phyloP scores from a whole-genome alignment of 2,113 vertebrate species.

The Siniperca knerii region DNA sequence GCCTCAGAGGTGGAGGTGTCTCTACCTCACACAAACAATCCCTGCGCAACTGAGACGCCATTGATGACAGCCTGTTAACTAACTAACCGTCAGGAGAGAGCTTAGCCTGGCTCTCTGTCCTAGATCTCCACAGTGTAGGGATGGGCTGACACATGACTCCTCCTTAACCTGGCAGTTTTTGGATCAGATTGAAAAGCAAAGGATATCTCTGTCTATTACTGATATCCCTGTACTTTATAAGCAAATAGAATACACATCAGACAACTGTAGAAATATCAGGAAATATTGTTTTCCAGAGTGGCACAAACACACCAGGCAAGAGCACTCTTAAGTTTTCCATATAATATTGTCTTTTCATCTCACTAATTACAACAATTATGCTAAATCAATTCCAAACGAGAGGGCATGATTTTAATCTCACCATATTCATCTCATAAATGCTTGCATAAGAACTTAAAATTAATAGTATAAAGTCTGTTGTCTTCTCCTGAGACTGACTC shows the following conservation, averaged over 20 bases:
- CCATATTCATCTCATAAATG: constrained; percentile 60
- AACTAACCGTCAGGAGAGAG: constrained; percentile 50
- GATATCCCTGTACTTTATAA: constrained; percentile 14
- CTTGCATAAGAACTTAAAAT: constrained; percentile 61
- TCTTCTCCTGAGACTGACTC: constrained; percentile 72
- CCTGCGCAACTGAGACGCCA: constrained; percentile 50
- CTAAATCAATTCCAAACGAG: constrained; percentile 60
- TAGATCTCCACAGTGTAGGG: constrained; percentile 33
- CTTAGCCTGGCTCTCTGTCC: constrained; percentile 54
- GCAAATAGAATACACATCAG: constrained; percentile 1
- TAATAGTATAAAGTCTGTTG: constrained; percentile 44
- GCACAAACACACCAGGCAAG: constrained; percentile 15
- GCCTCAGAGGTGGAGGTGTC: constrained; percentile 89
- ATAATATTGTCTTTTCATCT: constrained; percentile 49
- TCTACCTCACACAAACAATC: constrained; percentile 89
- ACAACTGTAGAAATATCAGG: not conserved
- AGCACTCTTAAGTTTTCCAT: constrained; percentile 26
- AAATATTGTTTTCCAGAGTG: constrained; percentile 19
- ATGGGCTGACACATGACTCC: constrained; percentile 48
- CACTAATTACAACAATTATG: constrained; percentile 61
- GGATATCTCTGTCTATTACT: not conserved
- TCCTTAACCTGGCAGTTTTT: constrained; percentile 34
- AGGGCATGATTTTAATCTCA: constrained; percentile 52
- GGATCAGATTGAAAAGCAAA: constrained; percentile 46
- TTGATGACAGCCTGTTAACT: constrained; percentile 65